Evolutionary conservation across 2,888 invertebrate genomes (phyloP).

Genomic region (Chrysina gloriosa): DNA sequence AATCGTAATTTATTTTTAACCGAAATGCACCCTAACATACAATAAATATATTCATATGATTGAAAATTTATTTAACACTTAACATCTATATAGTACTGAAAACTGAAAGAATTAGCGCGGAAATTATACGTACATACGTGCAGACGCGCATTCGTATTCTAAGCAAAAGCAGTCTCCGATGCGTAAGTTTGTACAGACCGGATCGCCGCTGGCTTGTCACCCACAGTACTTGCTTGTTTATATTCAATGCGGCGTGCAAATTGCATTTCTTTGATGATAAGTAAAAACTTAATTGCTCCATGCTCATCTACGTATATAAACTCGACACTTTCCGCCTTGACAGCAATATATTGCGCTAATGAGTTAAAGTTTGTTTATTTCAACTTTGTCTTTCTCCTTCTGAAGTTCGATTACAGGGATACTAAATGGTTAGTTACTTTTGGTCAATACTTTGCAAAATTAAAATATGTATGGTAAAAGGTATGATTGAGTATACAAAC

Average conservation of each 20-base stretch:
- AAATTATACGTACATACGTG: background rate
- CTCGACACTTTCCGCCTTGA: conserved; percentile 44
- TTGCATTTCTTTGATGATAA: conserved; percentile 65
- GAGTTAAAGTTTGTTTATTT: background rate
- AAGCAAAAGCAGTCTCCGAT: conserved; percentile 4
- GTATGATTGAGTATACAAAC: no score
- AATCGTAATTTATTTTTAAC: no score
- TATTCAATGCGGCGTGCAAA: conserved; percentile 64
- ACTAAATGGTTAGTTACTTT: no score
- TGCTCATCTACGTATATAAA: conserved; percentile 61
- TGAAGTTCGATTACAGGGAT: no score
- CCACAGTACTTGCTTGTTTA: conserved; percentile 58
- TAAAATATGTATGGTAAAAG: no score
- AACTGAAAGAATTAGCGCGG: no score
- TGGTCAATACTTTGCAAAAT: no score
- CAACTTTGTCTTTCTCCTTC: no score
- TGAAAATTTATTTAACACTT: background rate
- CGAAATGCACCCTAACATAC: no score
- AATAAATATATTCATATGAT: no score
- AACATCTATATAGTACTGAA: no score
- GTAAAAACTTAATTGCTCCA: conserved; percentile 63
- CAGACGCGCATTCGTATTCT: background rate
- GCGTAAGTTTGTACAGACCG: conserved; percentile 5
- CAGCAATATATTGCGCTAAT: conserved; percentile 15
- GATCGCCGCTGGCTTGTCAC: conserved; percentile 12